A percentile compares a stretch with the other conserved stretches of the same genome.
These are phyloP conservation scores for Diuraphis noxia DNA, from an alignment of 1,140 invertebrate genomes.

Conservation along the genomic window DNA sequence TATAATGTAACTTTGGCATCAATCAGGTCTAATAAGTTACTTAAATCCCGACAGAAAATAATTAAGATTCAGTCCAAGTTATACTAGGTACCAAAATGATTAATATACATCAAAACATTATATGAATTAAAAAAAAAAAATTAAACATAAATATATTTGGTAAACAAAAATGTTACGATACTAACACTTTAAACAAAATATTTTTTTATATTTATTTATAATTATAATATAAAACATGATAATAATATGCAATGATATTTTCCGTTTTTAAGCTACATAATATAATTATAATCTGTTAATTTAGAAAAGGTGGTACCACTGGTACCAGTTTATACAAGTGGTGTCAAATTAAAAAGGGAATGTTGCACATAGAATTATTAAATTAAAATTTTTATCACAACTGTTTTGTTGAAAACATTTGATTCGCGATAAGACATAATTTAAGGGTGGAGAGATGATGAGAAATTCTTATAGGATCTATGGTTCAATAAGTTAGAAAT, in stretches of 20 bases:
- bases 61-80: slow-evolving; percentile 15
- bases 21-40: slow-evolving; percentile 22
- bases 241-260: slow-evolving; percentile 26
- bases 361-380: neutral
- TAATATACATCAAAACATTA: slow-evolving; percentile 7
- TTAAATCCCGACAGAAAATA: neutral
- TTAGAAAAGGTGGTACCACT: neutral
- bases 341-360: slow-evolving; percentile 29
- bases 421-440: slow-evolving; percentile 23
- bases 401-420: slow-evolving; percentile 52
- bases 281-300: neutral
- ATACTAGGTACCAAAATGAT: neutral
- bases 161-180: slow-evolving; percentile 1
- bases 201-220: slow-evolving; percentile 5
- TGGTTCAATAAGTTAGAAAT: slow-evolving; percentile 47
- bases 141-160: neutral
- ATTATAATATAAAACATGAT: slow-evolving; percentile 27
- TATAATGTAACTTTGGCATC: slow-evolving; percentile 39
- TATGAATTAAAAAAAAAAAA: slow-evolving; percentile 2
- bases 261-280: neutral
- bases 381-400: neutral
- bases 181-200: slow-evolving; percentile 3
- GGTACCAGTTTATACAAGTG: slow-evolving; percentile 23
- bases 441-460: neutral
- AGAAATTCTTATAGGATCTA: neutral